Base-by-base conservation (phyloP, 2,888 invertebrate genomes). In the Pocota personata region DNA sequence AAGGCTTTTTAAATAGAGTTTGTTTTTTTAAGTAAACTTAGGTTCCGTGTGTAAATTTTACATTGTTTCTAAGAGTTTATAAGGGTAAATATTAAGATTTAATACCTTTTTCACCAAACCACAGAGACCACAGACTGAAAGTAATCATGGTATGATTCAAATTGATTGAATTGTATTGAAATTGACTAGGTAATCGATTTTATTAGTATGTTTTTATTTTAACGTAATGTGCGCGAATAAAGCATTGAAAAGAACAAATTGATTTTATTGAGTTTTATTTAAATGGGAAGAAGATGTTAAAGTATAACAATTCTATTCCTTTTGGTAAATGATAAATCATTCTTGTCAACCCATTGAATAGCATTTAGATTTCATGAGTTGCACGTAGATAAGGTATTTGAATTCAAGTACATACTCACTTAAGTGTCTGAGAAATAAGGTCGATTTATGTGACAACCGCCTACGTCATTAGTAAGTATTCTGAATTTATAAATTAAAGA, bases 41-140 rank as follows among this genome's bases (percentile, higher is more conserved):
- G 32, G 35, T 52, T 19, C 50, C 21, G 48, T 35, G 62, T 69
- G 27, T 57, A 67, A 46, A 30, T 37, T 43, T 8, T 35, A n/a
- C 1, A 8, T 30, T 0, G 1, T 32, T 60, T 60, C 30, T 60
- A 3, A 40, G 7, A 37, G 16, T 21, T 48, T 48, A n/a, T 27
- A 46, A 32, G 7, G 43, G 19, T 43, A 43, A 57, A 57, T 57
- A 55, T 72, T 75, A n/a, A 40, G 30, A 58, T 60, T 48, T 19
- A 67, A 37, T 50, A 60, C 14, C 60, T 40, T n/a, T 67, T 67
- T 46, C 57, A 66, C 3, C 7, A 57, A 35, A 43, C 10, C 16
- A 7, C 27, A 55, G n/a, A 6, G n/a, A n/a, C n/a, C n/a, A n/a
- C n/a, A n/a, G n/a, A n/a, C n/a, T n/a, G n/a, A n/a, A n/a, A n/a